These are phyloP conservation scores for Leptocoma aspasia DNA, from an alignment of 2,113 vertebrate genomes.

Conservation along the genomic window DNA sequence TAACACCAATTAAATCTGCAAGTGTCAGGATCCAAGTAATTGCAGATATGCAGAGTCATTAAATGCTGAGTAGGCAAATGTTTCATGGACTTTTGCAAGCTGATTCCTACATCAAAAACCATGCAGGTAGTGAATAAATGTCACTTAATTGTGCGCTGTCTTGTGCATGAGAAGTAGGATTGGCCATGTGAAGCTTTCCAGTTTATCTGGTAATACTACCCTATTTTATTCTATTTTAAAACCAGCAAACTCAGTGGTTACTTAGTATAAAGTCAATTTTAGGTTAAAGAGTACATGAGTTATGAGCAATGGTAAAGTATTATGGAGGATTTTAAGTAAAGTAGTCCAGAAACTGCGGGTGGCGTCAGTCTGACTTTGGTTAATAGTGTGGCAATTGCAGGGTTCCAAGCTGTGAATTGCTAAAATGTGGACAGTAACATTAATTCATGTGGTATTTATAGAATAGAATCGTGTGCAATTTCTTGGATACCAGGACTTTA, in stretches of 20 bases:
- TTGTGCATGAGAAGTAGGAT: not conserved
- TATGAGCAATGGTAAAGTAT: not conserved
- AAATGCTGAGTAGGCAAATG: not conserved
- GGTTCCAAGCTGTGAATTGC: not conserved
- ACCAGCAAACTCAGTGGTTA: not conserved
- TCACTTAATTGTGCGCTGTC: not conserved
- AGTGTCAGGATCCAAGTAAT: not conserved
- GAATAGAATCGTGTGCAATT: not conserved
- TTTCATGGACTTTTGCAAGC: not conserved
- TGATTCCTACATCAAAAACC: constrained; percentile 5
- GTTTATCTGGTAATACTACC: constrained; percentile 10
- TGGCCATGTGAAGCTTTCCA: not conserved
- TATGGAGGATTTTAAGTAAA: not conserved
- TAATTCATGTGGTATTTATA: not conserved
- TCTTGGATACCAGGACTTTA: not conserved
- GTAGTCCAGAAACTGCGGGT: not conserved
- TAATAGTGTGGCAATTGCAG: not conserved
- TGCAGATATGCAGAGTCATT: not conserved
- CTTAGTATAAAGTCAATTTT: not conserved
- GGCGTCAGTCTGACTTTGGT: not conserved
- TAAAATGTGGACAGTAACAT: not conserved
- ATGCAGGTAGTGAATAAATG: not conserved
- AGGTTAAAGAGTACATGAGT: not conserved
- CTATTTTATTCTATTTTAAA: not conserved
- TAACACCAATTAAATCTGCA: not conserved